phyloP scores from a whole-genome alignment of 2,797 vertebrate species.

The Margarornis squamiger region DNA sequence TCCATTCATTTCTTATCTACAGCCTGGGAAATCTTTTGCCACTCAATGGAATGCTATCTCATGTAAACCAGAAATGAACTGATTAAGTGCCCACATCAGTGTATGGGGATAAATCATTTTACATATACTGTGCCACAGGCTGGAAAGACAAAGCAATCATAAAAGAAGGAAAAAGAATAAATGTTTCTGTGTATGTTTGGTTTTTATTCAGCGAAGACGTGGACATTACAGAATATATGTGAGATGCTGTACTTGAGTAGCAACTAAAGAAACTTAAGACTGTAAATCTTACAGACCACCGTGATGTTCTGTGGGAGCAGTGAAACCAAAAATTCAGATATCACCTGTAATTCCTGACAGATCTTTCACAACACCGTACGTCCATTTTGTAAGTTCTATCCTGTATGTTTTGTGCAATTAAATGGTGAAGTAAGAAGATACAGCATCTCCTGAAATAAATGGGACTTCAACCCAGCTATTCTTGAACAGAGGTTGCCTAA shows the following conservation, averaged over 20 bases:
- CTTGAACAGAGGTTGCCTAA: background rate
- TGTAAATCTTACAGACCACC: background rate
- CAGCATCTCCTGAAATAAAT: background rate
- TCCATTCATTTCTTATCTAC: background rate
- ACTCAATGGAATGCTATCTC: background rate
- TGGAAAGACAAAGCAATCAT: background rate
- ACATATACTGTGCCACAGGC: background rate
- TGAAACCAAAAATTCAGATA: background rate
- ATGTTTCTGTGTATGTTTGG: background rate
- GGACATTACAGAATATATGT: background rate
- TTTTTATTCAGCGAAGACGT: background rate
- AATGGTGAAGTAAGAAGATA: background rate
- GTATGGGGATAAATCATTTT: background rate
- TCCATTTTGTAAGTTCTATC: background rate
- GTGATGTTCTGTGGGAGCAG: background rate
- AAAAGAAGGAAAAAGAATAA: background rate
- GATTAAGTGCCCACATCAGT: background rate
- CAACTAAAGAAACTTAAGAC: background rate
- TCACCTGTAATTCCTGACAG: background rate
- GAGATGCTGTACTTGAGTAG: background rate
- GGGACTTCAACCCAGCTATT: background rate
- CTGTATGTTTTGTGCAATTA: background rate
- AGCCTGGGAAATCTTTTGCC: background rate
- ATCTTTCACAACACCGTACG: background rate
- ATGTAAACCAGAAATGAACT: constrained; percentile 1